Base-by-base conservation (phyloP, 1,140 invertebrate species). In the Helicoverpa armigera region DNA sequence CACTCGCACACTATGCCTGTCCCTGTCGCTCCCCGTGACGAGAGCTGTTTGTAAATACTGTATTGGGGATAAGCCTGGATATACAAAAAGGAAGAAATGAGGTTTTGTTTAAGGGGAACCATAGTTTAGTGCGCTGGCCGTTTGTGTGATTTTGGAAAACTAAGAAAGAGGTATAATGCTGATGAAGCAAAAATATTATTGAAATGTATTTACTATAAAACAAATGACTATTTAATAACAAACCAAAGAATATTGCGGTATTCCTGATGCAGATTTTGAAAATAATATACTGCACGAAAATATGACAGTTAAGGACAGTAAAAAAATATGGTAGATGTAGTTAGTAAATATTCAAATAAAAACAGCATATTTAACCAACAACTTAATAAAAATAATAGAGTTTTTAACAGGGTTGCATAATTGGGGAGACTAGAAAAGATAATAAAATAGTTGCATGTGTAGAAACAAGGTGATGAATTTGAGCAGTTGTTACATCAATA, bases 401-500 rank as follows among this genome's bases (percentile, higher is more conserved):
- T 35, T 35, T 35, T 35, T 35, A 3, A 35, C 35, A 35, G 35
- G 35, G 35, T 35, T 35, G 1, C 35, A 35, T 3, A 35, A 2
- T 35, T 18, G 16, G 63, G 11, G 16, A 18, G 9, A 16, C 7
- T 50, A 43, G n/a, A 50, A 14, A n/a, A 31, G n/a, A 9, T 65
- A 65, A 65, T 43, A 72, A 14, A 31, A 72, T 72, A 7, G 50
- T 54, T 29, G n/a, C 48, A 14, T 29, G 13, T 53, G 54, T 48
- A n/a, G 10, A 58, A 5, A 61, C 18, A 50, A 60, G n/a, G 58
- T 60, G 54, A 61, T 61, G 31, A 16, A 43, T 50, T 75, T 48
- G 23, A 50, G 16, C 73, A 61, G 51, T 82, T 79, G 85, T 86
- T 88, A 84, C 79, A 82, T 88, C 87, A 78, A 88, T 89, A 86